Conservation (phyloP, 2,797 vertebrate species). For the Enteromius fasciolatus region DNA sequence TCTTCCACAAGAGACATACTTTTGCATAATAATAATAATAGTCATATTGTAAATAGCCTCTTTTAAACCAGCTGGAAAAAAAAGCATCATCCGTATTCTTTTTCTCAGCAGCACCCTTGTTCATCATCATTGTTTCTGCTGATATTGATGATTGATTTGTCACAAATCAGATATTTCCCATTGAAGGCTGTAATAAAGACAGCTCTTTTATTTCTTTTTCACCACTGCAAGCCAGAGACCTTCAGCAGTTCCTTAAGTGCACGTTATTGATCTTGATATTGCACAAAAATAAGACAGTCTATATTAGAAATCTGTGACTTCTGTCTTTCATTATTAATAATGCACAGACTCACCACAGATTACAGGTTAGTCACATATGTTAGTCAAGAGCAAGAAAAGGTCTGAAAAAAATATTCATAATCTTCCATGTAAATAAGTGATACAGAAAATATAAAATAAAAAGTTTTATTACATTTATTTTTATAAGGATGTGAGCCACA, state of each 20-base stretch:
- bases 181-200: neutral
- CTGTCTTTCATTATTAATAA: neutral
- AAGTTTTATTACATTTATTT: neutral
- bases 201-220: neutral
- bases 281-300: neutral
- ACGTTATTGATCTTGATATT: neutral
- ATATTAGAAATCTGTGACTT: neutral
- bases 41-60: neutral
- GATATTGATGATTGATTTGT: neutral
- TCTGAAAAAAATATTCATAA: neutral
- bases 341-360: neutral
- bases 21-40: constrained; percentile 11
- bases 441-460: neutral
- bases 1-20: constrained; percentile 18
- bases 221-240: neutral
- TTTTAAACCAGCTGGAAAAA: neutral
- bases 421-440: neutral
- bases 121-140: neutral
- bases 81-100: neutral
- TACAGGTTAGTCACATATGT: neutral
- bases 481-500: neutral
- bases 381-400: neutral
- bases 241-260: neutral
- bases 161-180: neutral
- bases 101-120: neutral